Evolutionary conservation across 2,797 vertebrate species (phyloP).

Genomic region (Sebastes cheni): DNA sequence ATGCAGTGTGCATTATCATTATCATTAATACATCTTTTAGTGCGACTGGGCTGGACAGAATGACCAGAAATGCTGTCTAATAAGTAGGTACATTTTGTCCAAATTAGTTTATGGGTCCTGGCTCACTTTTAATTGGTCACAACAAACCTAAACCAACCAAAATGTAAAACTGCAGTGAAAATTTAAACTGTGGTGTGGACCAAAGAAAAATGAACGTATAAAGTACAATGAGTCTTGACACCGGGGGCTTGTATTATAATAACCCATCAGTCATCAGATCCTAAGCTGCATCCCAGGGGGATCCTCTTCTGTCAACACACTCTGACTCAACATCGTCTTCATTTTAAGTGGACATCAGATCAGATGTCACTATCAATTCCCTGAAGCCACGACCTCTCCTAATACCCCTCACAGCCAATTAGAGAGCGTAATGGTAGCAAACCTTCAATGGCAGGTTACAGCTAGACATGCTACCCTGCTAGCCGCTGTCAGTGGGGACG

Average conservation of each 20-base stretch:
- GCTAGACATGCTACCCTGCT: conserved; percentile 78
- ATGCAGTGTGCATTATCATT: too few species aligned
- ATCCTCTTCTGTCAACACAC: conserved; percentile 45
- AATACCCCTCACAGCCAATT: conserved; percentile 85
- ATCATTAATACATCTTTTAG: too few species aligned
- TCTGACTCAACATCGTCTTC: conserved; percentile 71
- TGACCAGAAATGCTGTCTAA: background rate
- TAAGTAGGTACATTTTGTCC: background rate
- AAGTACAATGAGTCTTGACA: conserved; percentile 30
- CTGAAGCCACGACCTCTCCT: conserved; percentile 66
- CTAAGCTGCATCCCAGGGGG: conserved; percentile 49
- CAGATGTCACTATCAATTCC: conserved; percentile 84
- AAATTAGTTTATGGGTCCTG: background rate
- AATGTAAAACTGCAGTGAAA: background rate
- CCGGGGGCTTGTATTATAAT: conserved; percentile 57
- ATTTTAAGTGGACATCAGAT: conserved; percentile 85
- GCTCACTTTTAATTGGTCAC: background rate
- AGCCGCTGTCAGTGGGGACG: conserved; percentile 64
- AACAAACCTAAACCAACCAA: background rate
- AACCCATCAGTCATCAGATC: conserved; percentile 73
- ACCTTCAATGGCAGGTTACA: conserved; percentile 63
- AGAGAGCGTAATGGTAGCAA: conserved; percentile 61
- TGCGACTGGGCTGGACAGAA: background rate
- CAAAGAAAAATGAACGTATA: background rate
- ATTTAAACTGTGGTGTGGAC: background rate